These are phyloP conservation scores for Lepeophtheirus salmonis DNA, from an alignment of 1,140 invertebrate species.

Conservation along the genomic window DNA sequence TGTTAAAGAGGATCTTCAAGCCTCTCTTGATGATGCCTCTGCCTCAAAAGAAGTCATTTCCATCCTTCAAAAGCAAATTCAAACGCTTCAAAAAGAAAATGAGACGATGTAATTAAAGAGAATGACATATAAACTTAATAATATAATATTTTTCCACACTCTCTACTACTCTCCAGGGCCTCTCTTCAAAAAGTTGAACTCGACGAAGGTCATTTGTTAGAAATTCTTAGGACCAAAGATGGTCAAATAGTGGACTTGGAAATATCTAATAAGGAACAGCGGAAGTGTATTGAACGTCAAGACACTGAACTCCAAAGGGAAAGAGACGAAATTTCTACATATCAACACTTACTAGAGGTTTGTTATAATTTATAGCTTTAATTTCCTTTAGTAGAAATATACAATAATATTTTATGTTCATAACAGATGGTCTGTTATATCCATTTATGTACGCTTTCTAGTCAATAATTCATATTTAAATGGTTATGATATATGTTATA, in stretches of 20 bases:
- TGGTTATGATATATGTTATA: not conserved
- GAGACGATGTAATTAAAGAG: constrained; percentile 13
- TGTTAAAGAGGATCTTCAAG: constrained; percentile 10
- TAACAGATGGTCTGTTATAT: too few relatives aligned
- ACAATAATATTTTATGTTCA: too few relatives aligned
- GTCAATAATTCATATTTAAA: not conserved
- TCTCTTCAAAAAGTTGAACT: constrained; percentile 2
- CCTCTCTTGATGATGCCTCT: constrained; percentile 1
- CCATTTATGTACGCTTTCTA: not conserved
- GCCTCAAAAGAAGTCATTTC: constrained; percentile 14
- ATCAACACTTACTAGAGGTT: constrained; percentile 10
- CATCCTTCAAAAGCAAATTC: constrained; percentile 9
- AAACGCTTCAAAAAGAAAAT: constrained; percentile 11
- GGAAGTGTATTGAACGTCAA: not conserved
- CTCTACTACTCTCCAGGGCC: not conserved
- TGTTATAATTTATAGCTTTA: too few relatives aligned
- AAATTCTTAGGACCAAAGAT: constrained; percentile 7
- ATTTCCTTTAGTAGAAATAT: too few relatives aligned
- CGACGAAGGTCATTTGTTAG: constrained; percentile 12
- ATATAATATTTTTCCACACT: too few relatives aligned
- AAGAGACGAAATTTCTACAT: constrained; percentile 1
- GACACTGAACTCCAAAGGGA: not conserved
- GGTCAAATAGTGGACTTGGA: constrained; percentile 10
- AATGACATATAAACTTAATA: too few relatives aligned
- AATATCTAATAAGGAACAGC: not conserved